Conservation (phyloP, 2,888 invertebrate species). For the Parascotia fuliginaria region DNA sequence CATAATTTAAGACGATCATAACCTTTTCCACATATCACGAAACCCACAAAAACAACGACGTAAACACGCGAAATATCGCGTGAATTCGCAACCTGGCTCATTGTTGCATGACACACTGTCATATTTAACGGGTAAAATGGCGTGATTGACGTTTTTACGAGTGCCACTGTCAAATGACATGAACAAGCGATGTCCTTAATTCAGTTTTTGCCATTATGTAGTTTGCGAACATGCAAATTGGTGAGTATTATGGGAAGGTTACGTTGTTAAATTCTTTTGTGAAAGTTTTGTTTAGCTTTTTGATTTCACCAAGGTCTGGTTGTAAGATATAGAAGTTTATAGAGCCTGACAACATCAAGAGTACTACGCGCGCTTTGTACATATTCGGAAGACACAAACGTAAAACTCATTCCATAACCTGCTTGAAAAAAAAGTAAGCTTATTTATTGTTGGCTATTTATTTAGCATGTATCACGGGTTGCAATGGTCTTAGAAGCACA, state of each 20-base stretch:
- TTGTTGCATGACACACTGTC: conserved; percentile 39
- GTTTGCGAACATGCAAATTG: conserved; percentile 23
- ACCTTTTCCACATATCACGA: conserved; percentile 9
- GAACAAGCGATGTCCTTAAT: conserved; percentile 20
- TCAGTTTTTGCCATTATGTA: conserved; percentile 13
- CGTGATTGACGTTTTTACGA: conserved; percentile 38
- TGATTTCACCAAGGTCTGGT: neutral
- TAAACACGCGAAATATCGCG: conserved; percentile 35
- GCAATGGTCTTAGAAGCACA: too few relatives aligned
- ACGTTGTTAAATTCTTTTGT: neutral
- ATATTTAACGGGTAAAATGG: conserved; percentile 31
- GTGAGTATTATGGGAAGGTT: conserved; percentile 2
- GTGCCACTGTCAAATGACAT: conserved; percentile 23
- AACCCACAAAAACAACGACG: conserved; percentile 18
- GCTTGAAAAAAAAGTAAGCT: too few relatives aligned
- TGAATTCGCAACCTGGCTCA: conserved; percentile 29
- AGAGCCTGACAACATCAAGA: too few relatives aligned
- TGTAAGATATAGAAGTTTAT: too few relatives aligned
- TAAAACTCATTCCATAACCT: too few relatives aligned
- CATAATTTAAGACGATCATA: too few relatives aligned
- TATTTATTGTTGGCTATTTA: too few relatives aligned
- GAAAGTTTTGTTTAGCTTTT: neutral
- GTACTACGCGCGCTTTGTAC: too few relatives aligned
- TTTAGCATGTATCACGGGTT: too few relatives aligned
- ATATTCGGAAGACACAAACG: too few relatives aligned